A percentile compares a stretch with the other conserved stretches of the same genome.
Evolutionary conservation across 1,140 invertebrate species (phyloP).

Genomic region (Spodoptera litura): DNA sequence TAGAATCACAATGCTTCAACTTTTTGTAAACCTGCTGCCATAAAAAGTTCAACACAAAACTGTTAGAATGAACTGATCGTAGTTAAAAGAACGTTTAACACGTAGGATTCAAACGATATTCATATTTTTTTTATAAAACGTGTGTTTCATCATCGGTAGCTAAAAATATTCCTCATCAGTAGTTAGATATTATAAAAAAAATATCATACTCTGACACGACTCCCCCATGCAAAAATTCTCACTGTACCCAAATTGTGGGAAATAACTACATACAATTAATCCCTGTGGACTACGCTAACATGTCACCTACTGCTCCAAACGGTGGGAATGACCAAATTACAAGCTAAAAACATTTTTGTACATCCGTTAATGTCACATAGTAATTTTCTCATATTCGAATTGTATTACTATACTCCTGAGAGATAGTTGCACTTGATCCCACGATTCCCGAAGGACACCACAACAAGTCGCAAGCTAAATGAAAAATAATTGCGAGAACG

Average conservation of each 20-base stretch:
- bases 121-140: too few species aligned
- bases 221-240: background rate
- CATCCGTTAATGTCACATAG: conserved; percentile 58
- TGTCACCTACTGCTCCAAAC: conserved; percentile 44
- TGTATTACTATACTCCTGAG: conserved; percentile 70
- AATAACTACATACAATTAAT: conserved; percentile 3
- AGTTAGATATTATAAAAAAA: too few species aligned
- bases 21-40: conserved; percentile 30
- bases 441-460: conserved; percentile 71
- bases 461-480: conserved; percentile 77
- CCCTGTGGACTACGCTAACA: conserved; percentile 25
- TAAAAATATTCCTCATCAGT: too few species aligned
- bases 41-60: background rate
- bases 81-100: background rate
- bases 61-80: background rate
- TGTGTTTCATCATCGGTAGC: too few species aligned
- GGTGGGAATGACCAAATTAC: conserved; percentile 66
- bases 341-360: conserved; percentile 64
- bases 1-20: conserved; percentile 44
- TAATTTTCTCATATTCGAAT: conserved; percentile 80
- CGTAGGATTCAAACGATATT: too few species aligned
- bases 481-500: conserved; percentile 80
- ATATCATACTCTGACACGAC: too few species aligned
- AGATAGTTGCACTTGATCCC: conserved; percentile 71
- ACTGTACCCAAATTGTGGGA: background rate